Conservation (phyloP, 2,888 invertebrate genomes). For the Andricus quercusramuli region DNA sequence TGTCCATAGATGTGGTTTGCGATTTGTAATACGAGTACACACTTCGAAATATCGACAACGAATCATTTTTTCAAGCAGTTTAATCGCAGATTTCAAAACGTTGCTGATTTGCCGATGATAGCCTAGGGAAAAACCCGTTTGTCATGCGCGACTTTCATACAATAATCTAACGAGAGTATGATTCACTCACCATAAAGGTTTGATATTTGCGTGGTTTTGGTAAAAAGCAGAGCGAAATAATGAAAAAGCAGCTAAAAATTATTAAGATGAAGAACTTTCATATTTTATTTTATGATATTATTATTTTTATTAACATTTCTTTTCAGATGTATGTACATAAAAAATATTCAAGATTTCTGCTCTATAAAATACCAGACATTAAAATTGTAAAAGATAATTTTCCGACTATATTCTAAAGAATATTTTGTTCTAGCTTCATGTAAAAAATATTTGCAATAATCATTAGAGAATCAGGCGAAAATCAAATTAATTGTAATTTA, state of each 20-base stretch:
- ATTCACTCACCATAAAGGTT: not conserved
- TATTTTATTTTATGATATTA: no score
- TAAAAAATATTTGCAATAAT: no score
- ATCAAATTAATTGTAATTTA: not conserved
- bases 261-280: not conserved
- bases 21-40: not conserved
- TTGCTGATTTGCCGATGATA: conserved; percentile 42
- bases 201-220: not conserved
- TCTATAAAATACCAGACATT: no score
- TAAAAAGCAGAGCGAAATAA: not conserved
- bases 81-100: conserved; percentile 44
- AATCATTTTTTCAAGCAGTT: not conserved
- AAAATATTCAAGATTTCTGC: not conserved
- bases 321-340: not conserved
- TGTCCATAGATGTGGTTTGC: not conserved
- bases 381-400: no score
- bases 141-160: conserved; percentile 27
- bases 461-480: not conserved
- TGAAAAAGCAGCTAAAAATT: not conserved
- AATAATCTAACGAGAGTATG: not conserved
- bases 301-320: not conserved
- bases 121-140: conserved; percentile 33
- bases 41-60: conserved; percentile 40
- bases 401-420: no score
- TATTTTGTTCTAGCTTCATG: no score